These are phyloP conservation scores for Rhingia rostrata DNA, from an alignment of 2,888 invertebrate genomes.

Conservation along the genomic window DNA sequence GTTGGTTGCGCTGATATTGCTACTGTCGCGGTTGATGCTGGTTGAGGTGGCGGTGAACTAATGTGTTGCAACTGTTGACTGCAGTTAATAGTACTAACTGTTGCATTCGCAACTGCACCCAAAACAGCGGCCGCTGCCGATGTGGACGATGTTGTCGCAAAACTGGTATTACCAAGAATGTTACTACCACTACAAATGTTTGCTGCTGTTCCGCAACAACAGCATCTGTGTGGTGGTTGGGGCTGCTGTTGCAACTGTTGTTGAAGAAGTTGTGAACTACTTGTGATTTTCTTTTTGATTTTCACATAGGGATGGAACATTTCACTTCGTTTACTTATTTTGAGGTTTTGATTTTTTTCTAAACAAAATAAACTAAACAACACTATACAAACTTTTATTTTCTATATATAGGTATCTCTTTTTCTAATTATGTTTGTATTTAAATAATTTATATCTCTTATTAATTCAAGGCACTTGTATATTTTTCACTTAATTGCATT, in stretches of 20 bases:
- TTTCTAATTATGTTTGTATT: conserved; percentile 17
- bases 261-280: conserved; percentile 67
- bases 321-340: conserved; percentile 77
- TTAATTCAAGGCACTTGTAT: conserved; percentile 66
- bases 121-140: conserved; percentile 76
- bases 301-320: conserved; percentile 83
- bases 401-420: conserved; percentile 6
- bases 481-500: conserved; percentile 46
- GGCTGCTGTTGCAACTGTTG: conserved; percentile 65
- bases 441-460: conserved; percentile 27
- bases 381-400: background rate
- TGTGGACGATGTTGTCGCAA: conserved; percentile 76
- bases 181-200: conserved; percentile 62
- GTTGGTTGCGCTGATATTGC: conserved; percentile 76
- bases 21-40: conserved; percentile 54
- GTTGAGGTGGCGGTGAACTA: conserved; percentile 51
- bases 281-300: conserved; percentile 81
- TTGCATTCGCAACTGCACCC: conserved; percentile 81
- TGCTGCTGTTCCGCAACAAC: conserved; percentile 63
- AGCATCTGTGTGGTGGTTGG: conserved; percentile 63
- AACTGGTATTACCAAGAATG: conserved; percentile 70
- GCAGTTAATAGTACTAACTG: conserved; percentile 79
- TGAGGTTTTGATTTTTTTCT: conserved; percentile 49
- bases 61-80: conserved; percentile 54
- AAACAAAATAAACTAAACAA: conserved; percentile 8